These are phyloP conservation scores for Pollachius pollachius DNA, from an alignment of 2,113 vertebrate species.

Conservation along the genomic window DNA sequence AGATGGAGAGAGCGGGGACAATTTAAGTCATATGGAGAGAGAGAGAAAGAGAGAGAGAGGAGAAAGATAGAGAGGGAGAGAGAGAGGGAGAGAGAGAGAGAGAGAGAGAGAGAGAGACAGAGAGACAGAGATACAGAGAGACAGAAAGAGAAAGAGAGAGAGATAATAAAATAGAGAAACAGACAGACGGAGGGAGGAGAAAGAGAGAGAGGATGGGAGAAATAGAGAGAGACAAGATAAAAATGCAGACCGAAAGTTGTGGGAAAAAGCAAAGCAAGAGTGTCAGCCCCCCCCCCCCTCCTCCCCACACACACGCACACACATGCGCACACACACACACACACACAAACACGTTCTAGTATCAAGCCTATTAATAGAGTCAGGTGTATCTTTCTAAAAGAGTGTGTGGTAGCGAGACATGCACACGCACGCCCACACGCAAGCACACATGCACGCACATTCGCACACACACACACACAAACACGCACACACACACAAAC, in stretches of 20 bases:
- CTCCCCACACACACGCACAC: too few relatives aligned
- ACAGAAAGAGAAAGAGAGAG: not conserved
- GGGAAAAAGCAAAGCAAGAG: too few relatives aligned
- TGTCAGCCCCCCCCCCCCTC: too few relatives aligned
- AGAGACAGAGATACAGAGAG: not conserved
- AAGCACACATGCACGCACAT: not conserved
- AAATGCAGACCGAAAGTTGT: not conserved
- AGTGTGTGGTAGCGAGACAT: slow-evolving; percentile 27
- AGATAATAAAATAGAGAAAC: not conserved
- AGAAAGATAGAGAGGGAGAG: slow-evolving; percentile 5
- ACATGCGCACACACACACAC: too few relatives aligned
- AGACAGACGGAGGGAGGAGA: not conserved
- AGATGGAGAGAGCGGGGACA: not conserved
- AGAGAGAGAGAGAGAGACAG: too few relatives aligned
- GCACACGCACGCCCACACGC: not conserved
- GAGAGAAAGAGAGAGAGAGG: too few relatives aligned
- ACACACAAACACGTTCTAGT: not conserved
- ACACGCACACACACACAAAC: slow-evolving; percentile 7
- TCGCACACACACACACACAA: slow-evolving; percentile 5
- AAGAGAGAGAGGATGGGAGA: not conserved
- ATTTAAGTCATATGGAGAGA: not conserved
- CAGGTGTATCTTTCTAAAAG: slow-evolving; percentile 17
- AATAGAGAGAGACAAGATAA: not conserved
- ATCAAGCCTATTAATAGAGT: slow-evolving; percentile 42
- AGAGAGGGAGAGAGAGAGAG: not conserved